Evolutionary conservation across 1,140 invertebrate species (phyloP).

Genomic region (Trypoxylus dichotomus): DNA sequence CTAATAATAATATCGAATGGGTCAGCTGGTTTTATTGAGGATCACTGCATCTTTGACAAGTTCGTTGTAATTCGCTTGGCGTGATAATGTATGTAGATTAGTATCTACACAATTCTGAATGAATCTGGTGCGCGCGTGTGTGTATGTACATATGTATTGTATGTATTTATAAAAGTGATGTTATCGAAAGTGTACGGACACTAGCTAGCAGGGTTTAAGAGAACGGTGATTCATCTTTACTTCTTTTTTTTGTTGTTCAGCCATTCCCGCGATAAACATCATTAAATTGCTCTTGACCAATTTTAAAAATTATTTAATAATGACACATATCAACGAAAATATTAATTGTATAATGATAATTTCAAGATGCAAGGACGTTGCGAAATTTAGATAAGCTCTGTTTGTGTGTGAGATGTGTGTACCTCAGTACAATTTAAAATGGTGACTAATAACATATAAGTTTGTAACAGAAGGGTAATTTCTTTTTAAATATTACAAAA

Average conservation of each 20-base stretch:
- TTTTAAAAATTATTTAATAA: not conserved
- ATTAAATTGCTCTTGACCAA: not conserved
- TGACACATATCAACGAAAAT: not conserved
- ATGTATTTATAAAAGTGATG: conserved; percentile 2
- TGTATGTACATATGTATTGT: no score
- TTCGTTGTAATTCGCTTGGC: not conserved
- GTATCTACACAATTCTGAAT: not conserved
- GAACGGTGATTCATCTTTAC: not conserved
- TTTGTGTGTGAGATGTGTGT: no score
- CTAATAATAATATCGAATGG: conserved; percentile 1
- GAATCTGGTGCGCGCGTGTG: not conserved
- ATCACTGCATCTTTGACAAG: conserved; percentile 1
- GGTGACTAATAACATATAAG: no score
- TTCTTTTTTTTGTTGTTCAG: not conserved
- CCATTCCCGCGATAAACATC: not conserved
- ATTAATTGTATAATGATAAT: not conserved
- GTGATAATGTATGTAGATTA: conserved; percentile 3
- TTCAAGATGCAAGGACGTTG: not conserved
- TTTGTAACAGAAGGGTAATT: no score
- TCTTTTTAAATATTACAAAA: no score
- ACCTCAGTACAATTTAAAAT: no score
- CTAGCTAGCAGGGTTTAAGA: not conserved
- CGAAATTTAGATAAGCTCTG: not conserved
- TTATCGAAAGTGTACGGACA: not conserved
- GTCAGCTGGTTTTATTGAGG: conserved; percentile 5